These are phyloP conservation scores for Lasiommata megera DNA, from an alignment of 2,888 invertebrate species.

Conservation along the genomic window DNA sequence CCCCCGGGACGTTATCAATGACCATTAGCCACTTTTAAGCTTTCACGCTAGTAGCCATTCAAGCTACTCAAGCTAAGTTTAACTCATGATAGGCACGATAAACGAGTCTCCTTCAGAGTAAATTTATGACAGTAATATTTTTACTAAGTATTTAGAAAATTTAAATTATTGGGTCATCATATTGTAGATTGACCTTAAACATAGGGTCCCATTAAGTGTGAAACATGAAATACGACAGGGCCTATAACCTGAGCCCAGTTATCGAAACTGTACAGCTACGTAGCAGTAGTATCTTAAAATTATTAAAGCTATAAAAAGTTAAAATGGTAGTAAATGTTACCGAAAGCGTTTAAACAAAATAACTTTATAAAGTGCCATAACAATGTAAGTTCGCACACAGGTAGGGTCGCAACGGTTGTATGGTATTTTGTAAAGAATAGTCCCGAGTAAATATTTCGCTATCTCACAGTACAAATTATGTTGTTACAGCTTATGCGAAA, in stretches of 20 bases:
- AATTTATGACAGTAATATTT: too few relatives aligned
- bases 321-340: slow-evolving; percentile 13
- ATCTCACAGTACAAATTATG: not conserved
- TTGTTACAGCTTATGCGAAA: too few relatives aligned
- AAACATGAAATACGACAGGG: not conserved
- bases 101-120: not conserved
- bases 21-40: slow-evolving; percentile 1
- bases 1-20: not conserved
- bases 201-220: not conserved
- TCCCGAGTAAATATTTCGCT: not conserved
- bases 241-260: not conserved
- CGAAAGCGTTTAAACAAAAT: slow-evolving; percentile 19
- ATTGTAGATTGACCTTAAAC: too few relatives aligned
- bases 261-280: slow-evolving; percentile 1
- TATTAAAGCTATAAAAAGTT: slow-evolving; percentile 13
- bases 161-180: not conserved
- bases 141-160: too few relatives aligned
- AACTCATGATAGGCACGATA: not conserved
- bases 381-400: slow-evolving; percentile 17
- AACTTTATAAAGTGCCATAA: slow-evolving; percentile 17
- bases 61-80: not conserved
- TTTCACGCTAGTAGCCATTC: not conserved
- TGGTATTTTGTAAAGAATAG: not conserved
- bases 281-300: slow-evolving; percentile 7
- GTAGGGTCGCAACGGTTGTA: slow-evolving; percentile 1